Conservation (phyloP, 2,888 invertebrate species). For the Seira sanloemensis region DNA sequence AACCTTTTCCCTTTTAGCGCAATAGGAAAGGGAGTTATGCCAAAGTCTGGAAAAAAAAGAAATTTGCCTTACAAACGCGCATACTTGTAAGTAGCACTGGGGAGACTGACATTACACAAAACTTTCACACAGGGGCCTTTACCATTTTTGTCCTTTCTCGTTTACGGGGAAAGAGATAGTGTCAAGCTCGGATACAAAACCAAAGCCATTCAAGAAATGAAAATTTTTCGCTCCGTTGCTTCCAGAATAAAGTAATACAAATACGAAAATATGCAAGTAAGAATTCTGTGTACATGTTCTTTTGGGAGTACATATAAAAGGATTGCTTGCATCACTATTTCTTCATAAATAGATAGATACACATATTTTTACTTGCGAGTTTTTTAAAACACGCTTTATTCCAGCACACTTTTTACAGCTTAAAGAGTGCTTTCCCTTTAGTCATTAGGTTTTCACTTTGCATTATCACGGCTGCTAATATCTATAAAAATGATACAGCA, state of each 20-base stretch:
- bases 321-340: neutral
- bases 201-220: slow-evolving; percentile 22
- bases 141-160: neutral
- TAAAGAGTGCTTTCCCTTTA: slow-evolving; percentile 5
- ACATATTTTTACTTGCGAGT: no score
- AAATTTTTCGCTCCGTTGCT: slow-evolving; percentile 8
- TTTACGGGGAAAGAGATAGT: slow-evolving; percentile 19
- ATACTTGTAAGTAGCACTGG: neutral
- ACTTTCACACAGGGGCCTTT: neutral
- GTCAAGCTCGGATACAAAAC: slow-evolving; percentile 5
- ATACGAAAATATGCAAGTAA: neutral
- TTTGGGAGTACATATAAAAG: neutral
- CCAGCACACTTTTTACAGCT: no score
- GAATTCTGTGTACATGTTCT: no score
- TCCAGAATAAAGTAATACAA: neutral
- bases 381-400: no score
- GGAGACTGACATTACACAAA: neutral
- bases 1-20: slow-evolving; percentile 6
- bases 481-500: neutral
- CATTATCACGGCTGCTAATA: slow-evolving; percentile 8
- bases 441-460: slow-evolving; percentile 7
- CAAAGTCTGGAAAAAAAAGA: neutral
- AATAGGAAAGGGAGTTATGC: neutral
- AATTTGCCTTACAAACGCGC: neutral
- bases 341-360: no score